Evolutionary conservation across 2,888 invertebrate genomes (phyloP).

Genomic region (Cheilosia urbana): DNA sequence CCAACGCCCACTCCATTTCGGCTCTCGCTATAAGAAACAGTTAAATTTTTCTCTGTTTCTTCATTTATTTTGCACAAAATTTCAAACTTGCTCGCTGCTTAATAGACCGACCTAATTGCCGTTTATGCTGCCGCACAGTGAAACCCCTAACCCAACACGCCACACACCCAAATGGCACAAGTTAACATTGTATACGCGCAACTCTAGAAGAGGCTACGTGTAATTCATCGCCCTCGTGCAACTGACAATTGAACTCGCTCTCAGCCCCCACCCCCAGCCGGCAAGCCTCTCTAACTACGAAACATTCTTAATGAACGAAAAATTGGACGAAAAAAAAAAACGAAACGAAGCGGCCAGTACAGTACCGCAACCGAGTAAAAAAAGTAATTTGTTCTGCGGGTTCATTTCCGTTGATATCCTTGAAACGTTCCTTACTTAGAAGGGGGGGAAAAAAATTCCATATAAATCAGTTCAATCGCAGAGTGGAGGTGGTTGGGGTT

Average conservation of each 20-base stretch:
- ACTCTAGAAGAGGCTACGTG: conserved; percentile 21
- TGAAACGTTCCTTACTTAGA: conserved; percentile 53
- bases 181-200: conserved; percentile 49
- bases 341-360: conserved; percentile 21
- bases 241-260: conserved; percentile 67
- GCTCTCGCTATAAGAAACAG: background rate
- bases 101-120: conserved; percentile 72
- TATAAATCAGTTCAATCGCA: conserved; percentile 69
- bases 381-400: conserved; percentile 71
- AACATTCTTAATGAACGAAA: conserved; percentile 71
- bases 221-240: conserved; percentile 69
- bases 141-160: conserved; percentile 11
- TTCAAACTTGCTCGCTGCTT: conserved; percentile 60
- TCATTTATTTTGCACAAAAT: conserved; percentile 67
- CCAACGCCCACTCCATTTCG: background rate
- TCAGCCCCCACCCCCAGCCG: background rate
- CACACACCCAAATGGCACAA: conserved; percentile 36
- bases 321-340: conserved; percentile 38
- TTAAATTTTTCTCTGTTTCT: conserved; percentile 33
- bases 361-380: conserved; percentile 56
- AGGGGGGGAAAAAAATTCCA: conserved; percentile 54
- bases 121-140: conserved; percentile 32
- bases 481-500: background rate
- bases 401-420: conserved; percentile 66
- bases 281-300: conserved; percentile 42